Conservation (phyloP, 2,113 vertebrate genomes). For the Passerina amoena region DNA sequence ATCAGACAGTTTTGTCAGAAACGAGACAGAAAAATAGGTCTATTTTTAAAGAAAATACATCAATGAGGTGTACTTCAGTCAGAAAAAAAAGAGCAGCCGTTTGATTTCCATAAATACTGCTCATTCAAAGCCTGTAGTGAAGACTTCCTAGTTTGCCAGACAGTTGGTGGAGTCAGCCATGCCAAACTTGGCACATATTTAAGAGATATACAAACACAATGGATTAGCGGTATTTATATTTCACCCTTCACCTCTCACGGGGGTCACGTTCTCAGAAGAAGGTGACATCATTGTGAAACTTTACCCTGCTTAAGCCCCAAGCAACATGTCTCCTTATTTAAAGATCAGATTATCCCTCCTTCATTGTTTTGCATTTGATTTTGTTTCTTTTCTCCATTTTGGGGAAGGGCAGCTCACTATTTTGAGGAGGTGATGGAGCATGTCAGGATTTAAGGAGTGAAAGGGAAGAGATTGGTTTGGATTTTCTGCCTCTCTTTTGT, state of each 20-base stretch:
- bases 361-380: conserved; percentile 83
- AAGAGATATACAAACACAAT: conserved; percentile 54
- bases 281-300: conserved; percentile 87
- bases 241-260: conserved; percentile 63
- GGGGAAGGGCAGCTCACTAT: conserved; percentile 77
- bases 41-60: neutral
- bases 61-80: neutral
- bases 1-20: neutral
- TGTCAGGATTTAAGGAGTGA: conserved; percentile 84
- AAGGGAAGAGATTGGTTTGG: conserved; percentile 79
- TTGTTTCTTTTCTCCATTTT: conserved; percentile 78
- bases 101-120: conserved; percentile 29
- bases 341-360: conserved; percentile 85
- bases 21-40: neutral
- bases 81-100: neutral
- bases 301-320: conserved; percentile 78
- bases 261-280: conserved; percentile 74
- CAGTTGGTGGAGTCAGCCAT: conserved; percentile 34
- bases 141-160: conserved; percentile 36
- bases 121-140: conserved; percentile 19
- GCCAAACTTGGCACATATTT: conserved; percentile 46
- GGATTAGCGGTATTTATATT: conserved; percentile 58
- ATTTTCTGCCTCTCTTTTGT: conserved; percentile 72
- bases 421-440: conserved; percentile 88
- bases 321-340: conserved; percentile 85